These are phyloP conservation scores for Rostratula benghalensis DNA, from an alignment of 2,113 vertebrate genomes.

Conservation along the genomic window DNA sequence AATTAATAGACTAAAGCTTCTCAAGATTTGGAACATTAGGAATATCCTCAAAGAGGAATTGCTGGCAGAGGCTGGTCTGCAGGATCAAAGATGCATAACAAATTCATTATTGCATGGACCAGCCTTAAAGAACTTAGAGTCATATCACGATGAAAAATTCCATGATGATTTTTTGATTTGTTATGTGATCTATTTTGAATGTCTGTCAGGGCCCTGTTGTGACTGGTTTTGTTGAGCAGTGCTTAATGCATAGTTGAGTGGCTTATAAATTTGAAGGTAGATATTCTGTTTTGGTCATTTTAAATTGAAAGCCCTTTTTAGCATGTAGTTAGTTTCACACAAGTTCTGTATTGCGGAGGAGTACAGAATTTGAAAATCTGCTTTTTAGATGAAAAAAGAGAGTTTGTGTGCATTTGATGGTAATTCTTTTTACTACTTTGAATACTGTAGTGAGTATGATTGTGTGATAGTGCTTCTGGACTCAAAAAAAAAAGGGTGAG, in stretches of 20 bases:
- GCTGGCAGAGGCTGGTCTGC: neutral
- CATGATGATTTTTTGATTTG: neutral
- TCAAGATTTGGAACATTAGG: neutral
- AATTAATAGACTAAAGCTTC: constrained; percentile 27
- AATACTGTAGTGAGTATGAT: neutral
- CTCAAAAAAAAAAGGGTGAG: neutral
- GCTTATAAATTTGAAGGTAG: neutral
- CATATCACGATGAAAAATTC: neutral
- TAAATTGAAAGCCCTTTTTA: neutral
- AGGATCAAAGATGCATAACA: neutral
- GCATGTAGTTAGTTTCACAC: neutral
- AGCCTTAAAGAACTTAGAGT: neutral
- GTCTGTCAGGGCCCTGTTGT: neutral
- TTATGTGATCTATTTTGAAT: neutral
- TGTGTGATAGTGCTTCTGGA: neutral
- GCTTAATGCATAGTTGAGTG: neutral
- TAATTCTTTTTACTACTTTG: neutral
- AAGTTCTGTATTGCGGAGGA: neutral
- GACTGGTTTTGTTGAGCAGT: neutral
- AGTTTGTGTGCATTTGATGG: neutral
- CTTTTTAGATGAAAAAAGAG: neutral
- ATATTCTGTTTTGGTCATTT: neutral
- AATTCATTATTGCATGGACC: neutral
- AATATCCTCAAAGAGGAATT: neutral
- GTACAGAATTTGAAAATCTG: neutral